phyloP scores from a whole-genome alignment of 2,113 vertebrate genomes.

The Cephalopterus ornatus region DNA sequence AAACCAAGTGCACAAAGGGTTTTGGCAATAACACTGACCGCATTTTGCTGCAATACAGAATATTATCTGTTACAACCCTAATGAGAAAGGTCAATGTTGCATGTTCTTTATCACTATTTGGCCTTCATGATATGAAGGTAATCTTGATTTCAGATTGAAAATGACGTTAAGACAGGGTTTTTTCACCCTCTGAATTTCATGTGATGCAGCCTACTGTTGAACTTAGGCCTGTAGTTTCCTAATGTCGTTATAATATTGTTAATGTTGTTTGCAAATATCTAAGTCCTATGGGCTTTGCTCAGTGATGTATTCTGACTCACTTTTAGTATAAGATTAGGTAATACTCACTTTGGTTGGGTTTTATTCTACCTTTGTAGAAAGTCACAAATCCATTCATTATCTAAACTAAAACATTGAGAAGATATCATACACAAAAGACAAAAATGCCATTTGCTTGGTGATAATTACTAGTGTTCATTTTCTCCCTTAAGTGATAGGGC shows the following conservation, averaged over 20 bases:
- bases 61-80: neutral
- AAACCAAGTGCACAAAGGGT: neutral
- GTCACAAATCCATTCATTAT: conserved; percentile 21
- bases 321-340: neutral
- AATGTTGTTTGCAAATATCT: neutral
- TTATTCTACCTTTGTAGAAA: neutral
- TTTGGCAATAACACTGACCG: neutral
- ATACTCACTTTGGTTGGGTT: neutral
- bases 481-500: conserved; percentile 54
- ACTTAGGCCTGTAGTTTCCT: neutral
- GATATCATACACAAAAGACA: neutral
- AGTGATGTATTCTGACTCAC: neutral
- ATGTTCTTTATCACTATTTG: neutral
- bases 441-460: conserved; percentile 67
- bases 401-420: conserved; percentile 45
- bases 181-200: neutral
- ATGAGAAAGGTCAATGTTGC: neutral
- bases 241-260: neutral
- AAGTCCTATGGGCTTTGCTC: neutral
- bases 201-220: neutral
- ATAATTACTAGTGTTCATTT: conserved; percentile 75
- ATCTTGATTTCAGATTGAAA: neutral
- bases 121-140: neutral
- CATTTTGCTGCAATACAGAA: neutral
- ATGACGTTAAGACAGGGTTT: neutral